Evolutionary conservation across 1,140 invertebrate genomes (phyloP), one percentile per base, ranked within the genome.

Genomic region (Heliconius congener): DNA sequence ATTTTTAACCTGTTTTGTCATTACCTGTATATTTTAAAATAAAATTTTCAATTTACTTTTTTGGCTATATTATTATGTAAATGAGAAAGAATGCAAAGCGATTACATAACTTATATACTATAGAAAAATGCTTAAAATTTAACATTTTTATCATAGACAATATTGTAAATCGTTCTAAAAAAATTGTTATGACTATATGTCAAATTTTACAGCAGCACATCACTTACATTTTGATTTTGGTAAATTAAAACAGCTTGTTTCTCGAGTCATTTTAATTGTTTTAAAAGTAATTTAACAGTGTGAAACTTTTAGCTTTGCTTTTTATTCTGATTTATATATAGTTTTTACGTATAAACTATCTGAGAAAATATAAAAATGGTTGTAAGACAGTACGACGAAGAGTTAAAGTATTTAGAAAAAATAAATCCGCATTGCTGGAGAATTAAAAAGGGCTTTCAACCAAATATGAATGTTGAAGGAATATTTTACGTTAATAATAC

Each of bases 401-500:
- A 99, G 92, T 93, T 99, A 13, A 96, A 98, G 88, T 99, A 97
- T 93, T 95, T 99, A 81, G 99, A 99, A 90, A 99, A 98, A 94
- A 96, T 99, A 19, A 97, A 96, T 87, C 95, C 97, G 19, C 95
- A 97, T 91, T 97, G 96, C 86, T 99, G 99, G 99, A 96, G 95
- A 88, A 99, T 99, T 80, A 99, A 99, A 93, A 99, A 99, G 93
- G 99, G 99, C 8, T 99, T 99, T 95, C 99, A 99, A 85, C 98
- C 99, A 2, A 99, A 99, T 86, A 99, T 99, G 99, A 99, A 99
- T 88, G 99, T 99, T 13, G 99, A 99, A 95, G 99, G 99, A 46
- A 95, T 99, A 19, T 99, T 99, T 95, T 99, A 99, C 95, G 99
- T 99, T 0, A 99, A 99, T 93, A 96, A 96, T 78, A 96, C 96